phyloP scores from a whole-genome alignment of 2,797 vertebrate species.

The Mus minutoides region DNA sequence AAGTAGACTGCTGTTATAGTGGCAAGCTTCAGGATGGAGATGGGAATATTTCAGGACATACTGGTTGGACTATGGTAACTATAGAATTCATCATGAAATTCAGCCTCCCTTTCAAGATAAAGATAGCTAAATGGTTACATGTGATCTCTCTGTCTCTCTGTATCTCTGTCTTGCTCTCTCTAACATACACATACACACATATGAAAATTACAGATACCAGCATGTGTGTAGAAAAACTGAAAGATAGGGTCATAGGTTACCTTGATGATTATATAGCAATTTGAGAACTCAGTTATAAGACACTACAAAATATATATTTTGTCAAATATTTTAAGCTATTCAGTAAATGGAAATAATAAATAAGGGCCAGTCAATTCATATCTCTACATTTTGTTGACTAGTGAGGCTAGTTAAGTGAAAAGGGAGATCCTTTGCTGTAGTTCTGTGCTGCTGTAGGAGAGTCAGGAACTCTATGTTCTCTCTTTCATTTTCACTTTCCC shows the following conservation, averaged over 20 bases:
- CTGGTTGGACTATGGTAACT: not conserved
- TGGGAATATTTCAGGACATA: constrained; percentile 9
- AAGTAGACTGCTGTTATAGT: not conserved
- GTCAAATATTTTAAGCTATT: constrained; percentile 35
- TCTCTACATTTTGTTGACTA: constrained; percentile 22
- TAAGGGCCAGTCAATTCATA: not conserved
- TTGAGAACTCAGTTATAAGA: constrained; percentile 5
- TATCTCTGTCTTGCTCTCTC: not conserved
- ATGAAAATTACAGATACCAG: not conserved
- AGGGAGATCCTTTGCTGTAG: not conserved
- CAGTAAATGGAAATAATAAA: constrained; percentile 38
- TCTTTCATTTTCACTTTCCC: not conserved
- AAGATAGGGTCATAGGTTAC: not conserved
- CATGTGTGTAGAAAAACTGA: not conserved
- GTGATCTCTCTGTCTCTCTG: too few relatives aligned
- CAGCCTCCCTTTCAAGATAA: not conserved
- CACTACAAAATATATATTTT: not conserved
- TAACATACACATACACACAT: not conserved
- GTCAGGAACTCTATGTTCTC: not conserved
- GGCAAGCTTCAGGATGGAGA: not conserved
- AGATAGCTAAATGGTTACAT: not conserved
- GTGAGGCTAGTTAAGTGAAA: constrained; percentile 8
- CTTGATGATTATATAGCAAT: constrained; percentile 13
- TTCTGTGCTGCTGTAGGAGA: not conserved
- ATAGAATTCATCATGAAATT: not conserved